Evolutionary conservation across 2,113 vertebrate genomes (phyloP), one percentile per base, ranked within the genome.

Genomic region (Pyxicephalus adspersus): DNA sequence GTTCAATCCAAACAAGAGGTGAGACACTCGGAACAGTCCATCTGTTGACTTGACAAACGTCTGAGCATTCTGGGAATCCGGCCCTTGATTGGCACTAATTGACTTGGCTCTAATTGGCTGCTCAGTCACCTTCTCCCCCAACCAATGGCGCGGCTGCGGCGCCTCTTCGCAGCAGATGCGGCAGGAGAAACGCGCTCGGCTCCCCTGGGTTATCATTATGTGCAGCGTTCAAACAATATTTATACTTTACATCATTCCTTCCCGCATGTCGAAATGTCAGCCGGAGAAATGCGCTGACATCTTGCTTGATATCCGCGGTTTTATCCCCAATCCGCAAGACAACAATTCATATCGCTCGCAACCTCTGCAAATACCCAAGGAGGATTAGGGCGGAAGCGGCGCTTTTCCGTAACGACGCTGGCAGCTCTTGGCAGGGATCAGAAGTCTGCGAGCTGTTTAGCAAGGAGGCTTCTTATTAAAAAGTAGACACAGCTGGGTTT

Each of bases 151-250:
- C 23, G 20, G 25, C 25, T 38, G 45, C 25, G 3, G 28, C 13
- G 16, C 67, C 45, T 67, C 57, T 19, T 5, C 7, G 4, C 20
- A 55, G 26, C 45, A 68, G 54, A 58, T 68, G 52, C 15, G 50
- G 20, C 31, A 15, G 23, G n/a, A 31, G 45, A 64, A 29, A 28
- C 34, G 23, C 31, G 20, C 11, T 64, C 22, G 23, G 7, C n/a
- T 80, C 79, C 79, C 68, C 2, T 55, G 55, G 68, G 70, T 73
- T 55, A 81, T 81, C 52, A 74, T 81, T 65, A 81, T 81, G 68
- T 64, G n/a, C 68, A 55, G 50, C 50, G 29, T n/a, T 81, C 70
- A 73, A 25, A 65, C 68, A 64, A 28, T 81, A 81, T 74, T 81
- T 74, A 57, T 70, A 81, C 71, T 81, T 74, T 65, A 64, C 34